These are phyloP conservation scores for Oligia strigilis DNA, from an alignment of 2,888 invertebrate genomes.

Conservation along the genomic window DNA sequence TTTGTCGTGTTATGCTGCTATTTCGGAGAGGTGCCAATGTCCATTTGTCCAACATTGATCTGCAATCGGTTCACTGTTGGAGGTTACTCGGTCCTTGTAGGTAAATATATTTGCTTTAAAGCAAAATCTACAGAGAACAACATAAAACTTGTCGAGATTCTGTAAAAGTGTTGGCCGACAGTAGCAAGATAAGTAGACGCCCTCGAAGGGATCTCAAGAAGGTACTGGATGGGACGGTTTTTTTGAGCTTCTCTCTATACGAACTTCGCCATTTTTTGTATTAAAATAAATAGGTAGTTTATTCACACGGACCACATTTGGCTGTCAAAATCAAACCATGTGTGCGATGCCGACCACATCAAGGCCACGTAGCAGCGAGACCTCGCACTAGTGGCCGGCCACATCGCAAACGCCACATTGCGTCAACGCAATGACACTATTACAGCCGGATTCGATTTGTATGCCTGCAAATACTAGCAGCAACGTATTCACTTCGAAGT, in stretches of 20 bases:
- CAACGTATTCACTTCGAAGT: background rate
- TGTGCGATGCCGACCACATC: background rate
- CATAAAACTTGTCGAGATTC: conserved; percentile 49
- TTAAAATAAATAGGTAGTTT: background rate
- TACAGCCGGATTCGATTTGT: background rate
- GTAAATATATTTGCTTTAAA: conserved; percentile 22
- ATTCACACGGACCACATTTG: background rate
- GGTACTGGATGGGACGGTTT: conserved; percentile 22
- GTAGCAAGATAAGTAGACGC: conserved; percentile 51
- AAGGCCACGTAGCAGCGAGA: background rate
- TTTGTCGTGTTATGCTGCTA: background rate
- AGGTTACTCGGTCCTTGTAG: background rate
- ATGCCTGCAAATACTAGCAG: background rate
- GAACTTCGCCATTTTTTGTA: background rate
- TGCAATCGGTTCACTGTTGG: background rate
- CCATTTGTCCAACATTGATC: background rate
- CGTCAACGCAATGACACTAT: background rate
- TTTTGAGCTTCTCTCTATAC: background rate
- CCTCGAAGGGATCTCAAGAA: conserved; percentile 8
- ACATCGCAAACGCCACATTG: background rate
- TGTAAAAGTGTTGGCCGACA: conserved; percentile 52
- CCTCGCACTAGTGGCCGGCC: background rate
- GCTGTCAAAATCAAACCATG: background rate
- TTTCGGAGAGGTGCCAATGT: background rate
- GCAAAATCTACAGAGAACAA: conserved; percentile 35